Evolutionary conservation across 2,113 vertebrate species (phyloP), one percentile per base, ranked within the genome.

Genomic region (Oxygymnocypris stewartii): DNA sequence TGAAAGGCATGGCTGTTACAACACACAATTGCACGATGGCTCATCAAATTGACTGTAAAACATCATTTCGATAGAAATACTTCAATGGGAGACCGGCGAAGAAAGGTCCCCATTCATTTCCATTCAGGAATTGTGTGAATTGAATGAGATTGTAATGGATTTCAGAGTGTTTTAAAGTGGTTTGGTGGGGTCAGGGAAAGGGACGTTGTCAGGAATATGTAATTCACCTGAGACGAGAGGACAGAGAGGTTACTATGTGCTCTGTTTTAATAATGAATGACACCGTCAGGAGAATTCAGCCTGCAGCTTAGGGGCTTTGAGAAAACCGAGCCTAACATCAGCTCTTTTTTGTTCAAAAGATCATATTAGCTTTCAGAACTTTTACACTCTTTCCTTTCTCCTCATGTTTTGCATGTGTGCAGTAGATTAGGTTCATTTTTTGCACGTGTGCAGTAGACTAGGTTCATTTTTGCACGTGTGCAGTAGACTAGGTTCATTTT

Each of bases 1-100:
- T 89, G 91, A 92, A 91, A 87, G 92, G 92, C 91, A 92, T 82
- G 92, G 91, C 78, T 91, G 89, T 94, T 94, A 91, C 82, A 77
- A 89, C 44, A 90, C n/a, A 90, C 90, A 91, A 92, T 91, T 91
- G 91, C 87, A 84, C 75, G 90, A 90, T 91, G 86, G 75, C 86
- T 82, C 75, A 85, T 92, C 89, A 92, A 92, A 93, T 89, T 90
- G 61, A 40, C 79, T 23, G 86, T 92, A 82, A 93, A 91, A 90
- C 89, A 89, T 90, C 86, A 88, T 90, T 90, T 87, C 86, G 80
- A 83, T 89, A 92, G 90, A 88, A 84, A 88, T 89, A 80, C 85
- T 91, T 89, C 90, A 92, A 91, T 93, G 88, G 28, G 79, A 31
- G 87, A 65, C 65, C 1, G 20, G 42, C 16, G 13, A 79, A 49